Evolutionary conservation across 2,888 invertebrate genomes (phyloP).

Genomic region (Psococerastis gibbosa): DNA sequence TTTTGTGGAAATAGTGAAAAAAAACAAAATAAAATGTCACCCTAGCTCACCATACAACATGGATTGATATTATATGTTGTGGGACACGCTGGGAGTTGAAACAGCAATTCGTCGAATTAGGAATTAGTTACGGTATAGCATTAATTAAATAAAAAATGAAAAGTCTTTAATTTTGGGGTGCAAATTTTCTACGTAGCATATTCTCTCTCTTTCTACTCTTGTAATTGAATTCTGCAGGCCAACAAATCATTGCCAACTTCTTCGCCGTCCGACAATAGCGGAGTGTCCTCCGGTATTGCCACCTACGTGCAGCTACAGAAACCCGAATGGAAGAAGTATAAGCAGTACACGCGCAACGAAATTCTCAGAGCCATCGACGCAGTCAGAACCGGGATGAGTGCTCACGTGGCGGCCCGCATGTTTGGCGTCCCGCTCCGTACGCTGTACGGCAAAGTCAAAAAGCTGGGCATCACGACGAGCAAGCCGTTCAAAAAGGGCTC

Average conservation of each 20-base stretch:
- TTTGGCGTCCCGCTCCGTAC: conserved; percentile 79
- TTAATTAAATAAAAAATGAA: too few relatives aligned
- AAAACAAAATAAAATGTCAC: too few relatives aligned
- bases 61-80: too few relatives aligned
- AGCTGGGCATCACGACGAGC: conserved; percentile 66
- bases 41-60: too few relatives aligned
- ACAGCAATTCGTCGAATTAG: too few relatives aligned
- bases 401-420: conserved; percentile 69
- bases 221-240: conserved; percentile 19
- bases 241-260: conserved; percentile 20
- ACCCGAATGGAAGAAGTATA: conserved; percentile 85
- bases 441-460: conserved; percentile 81
- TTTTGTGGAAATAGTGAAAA: too few relatives aligned
- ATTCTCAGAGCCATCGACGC: conserved; percentile 76
- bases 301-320: conserved; percentile 56
- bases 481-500: conserved; percentile 51
- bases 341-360: conserved; percentile 74
- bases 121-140: too few relatives aligned
- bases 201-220: too few relatives aligned
- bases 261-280: conserved; percentile 17
- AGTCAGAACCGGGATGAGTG: conserved; percentile 73
- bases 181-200: too few relatives aligned
- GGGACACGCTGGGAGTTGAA: too few relatives aligned
- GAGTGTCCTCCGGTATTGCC: conserved; percentile 32
- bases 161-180: too few relatives aligned